phyloP scores from a whole-genome alignment of 1,140 invertebrate species.

The Linepithema humile region DNA sequence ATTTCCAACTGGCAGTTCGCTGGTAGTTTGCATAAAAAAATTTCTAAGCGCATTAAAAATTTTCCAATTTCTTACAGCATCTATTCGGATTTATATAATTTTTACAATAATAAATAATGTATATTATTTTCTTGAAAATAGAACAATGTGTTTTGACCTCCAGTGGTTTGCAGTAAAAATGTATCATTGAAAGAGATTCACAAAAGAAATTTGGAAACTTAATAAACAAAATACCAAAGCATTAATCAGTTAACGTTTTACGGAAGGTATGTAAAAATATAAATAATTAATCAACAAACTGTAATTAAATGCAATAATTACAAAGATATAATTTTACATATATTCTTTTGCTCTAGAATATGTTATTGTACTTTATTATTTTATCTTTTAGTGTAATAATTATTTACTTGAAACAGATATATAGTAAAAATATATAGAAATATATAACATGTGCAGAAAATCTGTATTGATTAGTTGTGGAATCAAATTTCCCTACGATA shows the following conservation, averaged over 20 bases:
- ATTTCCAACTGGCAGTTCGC: conserved; percentile 27
- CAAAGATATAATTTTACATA: not conserved
- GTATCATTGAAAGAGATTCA: not conserved
- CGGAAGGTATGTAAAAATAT: not conserved
- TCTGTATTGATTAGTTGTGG: not conserved
- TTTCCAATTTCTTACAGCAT: not conserved
- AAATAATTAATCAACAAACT: not conserved
- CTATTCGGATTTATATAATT: not conserved
- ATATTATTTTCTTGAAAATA: not conserved
- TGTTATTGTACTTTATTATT: not conserved
- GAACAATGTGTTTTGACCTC: not conserved
- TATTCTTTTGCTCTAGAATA: not conserved
- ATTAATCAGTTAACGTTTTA: not conserved
- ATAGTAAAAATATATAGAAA: not conserved
- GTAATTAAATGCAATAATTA: not conserved
- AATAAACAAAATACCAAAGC: not conserved
- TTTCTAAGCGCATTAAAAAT: not conserved
- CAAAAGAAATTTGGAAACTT: not conserved
- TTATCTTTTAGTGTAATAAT: not conserved
- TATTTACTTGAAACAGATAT: not conserved
- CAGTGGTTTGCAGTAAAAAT: not conserved
- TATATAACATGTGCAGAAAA: not conserved
- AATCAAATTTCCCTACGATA: not conserved
- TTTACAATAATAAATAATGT: not conserved
- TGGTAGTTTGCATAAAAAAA: conserved; percentile 6